Base-by-base conservation (phyloP, 1,140 invertebrate genomes). In the Anastrepha ludens region DNA sequence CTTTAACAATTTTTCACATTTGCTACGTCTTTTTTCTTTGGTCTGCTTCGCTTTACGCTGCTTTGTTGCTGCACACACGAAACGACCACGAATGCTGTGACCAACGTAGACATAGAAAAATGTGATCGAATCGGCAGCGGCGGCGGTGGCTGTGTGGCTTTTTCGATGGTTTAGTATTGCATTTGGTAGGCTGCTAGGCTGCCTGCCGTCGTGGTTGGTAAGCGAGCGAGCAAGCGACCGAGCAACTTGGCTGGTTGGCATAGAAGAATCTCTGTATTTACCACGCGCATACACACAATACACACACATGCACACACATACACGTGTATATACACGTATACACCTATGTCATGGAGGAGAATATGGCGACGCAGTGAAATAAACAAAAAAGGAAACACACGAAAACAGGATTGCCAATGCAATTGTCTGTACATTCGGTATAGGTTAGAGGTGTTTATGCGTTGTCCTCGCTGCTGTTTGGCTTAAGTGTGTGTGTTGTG, bases 31-130 rank as follows among this genome's bases (percentile, higher is more conserved):
- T 81, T 55, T 50, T 81, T 4, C 41, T 47, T 55, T 41, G 47
- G 6, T 58, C 44, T 58, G 74, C 44, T 47, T 29, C 70, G 47
- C 70, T 78, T 50, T 78, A 39, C 70, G 17, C 70, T 78, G 44
- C 74, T 81, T 81, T 81, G 74, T 29, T 81, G 74, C 47, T 81
- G 74, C 47, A 81, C 7, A 55, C 74, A 81, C 74, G 74, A 81
- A 81, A 81, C 47, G 47, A 41, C 17, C 74, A 58, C 74, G 74
- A 81, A 81, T 81, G 74, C 74, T 81, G 74, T 58, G 47, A 78
- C 74, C 74, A 81, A 29, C 74, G 50, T 81, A 81, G 47, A 81
- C 47, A 9, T 55, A 55, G 74, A 81, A n/a, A 81, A 55, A 58
- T 70, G 41, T 81, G 74, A 81, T 81, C 44, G 74, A 81, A 81